Evolutionary conservation across 2,888 invertebrate species (phyloP).

Genomic region (Agriopis aurantiaria): DNA sequence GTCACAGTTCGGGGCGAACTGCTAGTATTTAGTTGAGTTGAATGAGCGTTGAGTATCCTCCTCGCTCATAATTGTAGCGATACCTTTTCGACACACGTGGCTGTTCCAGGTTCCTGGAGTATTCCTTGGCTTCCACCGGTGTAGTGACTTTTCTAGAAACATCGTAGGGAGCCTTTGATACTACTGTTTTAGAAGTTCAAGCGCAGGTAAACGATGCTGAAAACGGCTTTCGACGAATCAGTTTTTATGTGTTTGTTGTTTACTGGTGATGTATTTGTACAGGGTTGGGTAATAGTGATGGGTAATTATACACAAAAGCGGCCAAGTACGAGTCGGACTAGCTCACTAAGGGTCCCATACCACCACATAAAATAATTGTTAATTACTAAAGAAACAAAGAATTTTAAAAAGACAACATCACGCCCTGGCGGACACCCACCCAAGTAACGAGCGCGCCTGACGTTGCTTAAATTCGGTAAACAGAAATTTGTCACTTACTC

Average conservation of each 20-base stretch:
- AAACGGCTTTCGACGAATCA: constrained; percentile 3
- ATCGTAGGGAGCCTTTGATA: constrained; percentile 14
- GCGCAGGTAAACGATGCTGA: constrained; percentile 3
- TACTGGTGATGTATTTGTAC: background rate
- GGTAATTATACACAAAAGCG: background rate
- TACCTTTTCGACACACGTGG: background rate
- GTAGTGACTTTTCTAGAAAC: constrained; percentile 18
- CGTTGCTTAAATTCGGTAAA: too few relatives aligned
- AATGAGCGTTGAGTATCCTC: too few relatives aligned
- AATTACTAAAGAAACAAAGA: too few relatives aligned
- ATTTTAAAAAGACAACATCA: too few relatives aligned
- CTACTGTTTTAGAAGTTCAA: constrained; percentile 17
- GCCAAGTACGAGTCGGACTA: too few relatives aligned
- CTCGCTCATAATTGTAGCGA: background rate
- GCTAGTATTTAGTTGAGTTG: too few relatives aligned
- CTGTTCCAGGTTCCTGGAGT: background rate
- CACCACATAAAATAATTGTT: too few relatives aligned
- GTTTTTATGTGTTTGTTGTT: constrained; percentile 6
- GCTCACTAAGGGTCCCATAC: too few relatives aligned
- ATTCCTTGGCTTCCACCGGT: background rate
- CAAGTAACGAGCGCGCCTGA: too few relatives aligned
- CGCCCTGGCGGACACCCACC: too few relatives aligned
- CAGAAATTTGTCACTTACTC: too few relatives aligned
- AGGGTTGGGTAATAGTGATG: background rate
- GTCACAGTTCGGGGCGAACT: too few relatives aligned